phyloP scores from a whole-genome alignment of 2,888 invertebrate genomes.

The Malacosoma neustria region DNA sequence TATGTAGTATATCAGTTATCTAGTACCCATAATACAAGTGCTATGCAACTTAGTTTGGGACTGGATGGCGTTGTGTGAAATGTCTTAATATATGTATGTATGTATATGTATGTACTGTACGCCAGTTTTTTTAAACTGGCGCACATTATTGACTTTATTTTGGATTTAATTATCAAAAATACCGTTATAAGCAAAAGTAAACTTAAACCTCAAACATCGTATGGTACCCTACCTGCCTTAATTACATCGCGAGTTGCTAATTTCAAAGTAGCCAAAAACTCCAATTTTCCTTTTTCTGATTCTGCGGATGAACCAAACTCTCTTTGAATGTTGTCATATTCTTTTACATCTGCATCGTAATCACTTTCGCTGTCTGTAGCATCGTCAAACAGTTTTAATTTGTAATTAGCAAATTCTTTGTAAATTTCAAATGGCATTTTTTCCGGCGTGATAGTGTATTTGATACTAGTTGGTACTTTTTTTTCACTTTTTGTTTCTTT shows the following conservation, averaged over 20 bases:
- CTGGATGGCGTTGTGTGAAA: too few species aligned
- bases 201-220: too few species aligned
- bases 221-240: too few species aligned
- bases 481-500: slow-evolving; percentile 25
- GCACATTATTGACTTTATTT: too few species aligned
- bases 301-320: slow-evolving; percentile 45
- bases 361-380: slow-evolving; percentile 60
- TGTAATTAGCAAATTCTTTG: slow-evolving; percentile 46
- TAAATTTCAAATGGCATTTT: slow-evolving; percentile 53
- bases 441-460: slow-evolving; percentile 51
- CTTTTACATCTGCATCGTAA: slow-evolving; percentile 64
- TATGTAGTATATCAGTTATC: too few species aligned
- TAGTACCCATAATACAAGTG: too few species aligned
- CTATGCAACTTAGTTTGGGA: too few species aligned
- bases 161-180: too few species aligned
- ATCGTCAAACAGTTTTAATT: slow-evolving; percentile 40
- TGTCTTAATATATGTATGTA: too few species aligned
- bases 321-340: slow-evolving; percentile 70
- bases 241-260: slow-evolving; percentile 75
- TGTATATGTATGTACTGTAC: too few species aligned
- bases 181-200: too few species aligned
- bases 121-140: too few species aligned
- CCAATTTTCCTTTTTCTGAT: slow-evolving; percentile 61
- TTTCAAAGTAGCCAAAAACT: slow-evolving; percentile 77
- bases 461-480: slow-evolving; percentile 11